Base-by-base conservation (phyloP, 2,797 vertebrate species). In the Megalops cyprinoides region DNA sequence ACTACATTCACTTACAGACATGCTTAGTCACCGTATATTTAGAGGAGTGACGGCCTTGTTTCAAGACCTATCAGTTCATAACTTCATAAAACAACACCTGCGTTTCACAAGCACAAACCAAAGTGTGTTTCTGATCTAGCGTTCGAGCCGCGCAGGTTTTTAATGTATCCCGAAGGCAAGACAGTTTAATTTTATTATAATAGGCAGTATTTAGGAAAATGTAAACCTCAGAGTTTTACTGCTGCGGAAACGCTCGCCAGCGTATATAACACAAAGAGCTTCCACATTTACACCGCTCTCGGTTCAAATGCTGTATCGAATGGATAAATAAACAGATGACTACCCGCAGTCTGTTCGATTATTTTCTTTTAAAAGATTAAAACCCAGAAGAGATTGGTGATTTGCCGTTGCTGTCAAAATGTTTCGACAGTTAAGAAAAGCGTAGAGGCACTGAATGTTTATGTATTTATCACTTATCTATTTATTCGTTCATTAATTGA, bases 161-260 rank as follows among this genome's bases (percentile, higher is more conserved):
- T 82, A 78, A 79, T 81, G 86, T 86, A 74, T 42, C 53, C 55
- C 34, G 37, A 77, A 77, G 86, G 84, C 77, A 67, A 81, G 77
- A 80, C 44, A 81, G 81, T 88, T 91, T 87, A 89, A 87, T 86
- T 90, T 90, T 89, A 92, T 92, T 89, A 87, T 83, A 88, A 86
- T 86, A 86, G 91, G 83, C 90, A 89, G 90, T 82, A 77, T 88
- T 90, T 86, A 89, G 90, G 90, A 86, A 87, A 84, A 84, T 86
- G 89, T 90, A 86, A 92, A 89, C 83, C 31, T 34, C 48, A 34
- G 15, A 34, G 83, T 88, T 90, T 28, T 44, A 51, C 42, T 14
- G 44, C 85, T 87, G 89, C 88, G 78, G 88, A 73, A 82, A 46
- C 62, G 14, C 81, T 25, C 71, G 87, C 89, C 89, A 86, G 56